Evolutionary conservation across 2,113 vertebrate species (phyloP).

Genomic region (Garra rufa): DNA sequence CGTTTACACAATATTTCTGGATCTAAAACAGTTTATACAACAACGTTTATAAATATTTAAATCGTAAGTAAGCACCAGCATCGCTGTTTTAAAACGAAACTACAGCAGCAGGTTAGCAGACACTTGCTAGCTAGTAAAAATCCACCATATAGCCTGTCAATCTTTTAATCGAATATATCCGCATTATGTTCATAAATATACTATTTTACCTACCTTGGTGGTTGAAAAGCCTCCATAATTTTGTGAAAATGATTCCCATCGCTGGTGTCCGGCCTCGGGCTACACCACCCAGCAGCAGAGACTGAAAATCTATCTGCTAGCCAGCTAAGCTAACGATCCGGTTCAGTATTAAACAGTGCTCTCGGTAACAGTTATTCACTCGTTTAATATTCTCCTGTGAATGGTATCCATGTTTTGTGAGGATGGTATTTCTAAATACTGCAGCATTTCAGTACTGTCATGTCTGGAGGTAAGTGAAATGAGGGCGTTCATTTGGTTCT

Average conservation of each 20-base stretch:
- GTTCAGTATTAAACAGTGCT: constrained; percentile 15
- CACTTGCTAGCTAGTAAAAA: constrained; percentile 17
- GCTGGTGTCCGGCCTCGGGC: constrained; percentile 64
- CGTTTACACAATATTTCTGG: neutral
- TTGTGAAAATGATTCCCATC: constrained; percentile 95
- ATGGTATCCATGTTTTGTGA: constrained; percentile 27
- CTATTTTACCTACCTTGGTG: constrained; percentile 85
- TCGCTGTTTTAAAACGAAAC: constrained; percentile 4
- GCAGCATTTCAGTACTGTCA: constrained; percentile 40
- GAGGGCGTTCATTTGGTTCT: constrained; percentile 26
- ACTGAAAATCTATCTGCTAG: constrained; percentile 38
- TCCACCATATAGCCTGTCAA: neutral
- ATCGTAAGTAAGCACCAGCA: neutral
- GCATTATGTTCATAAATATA: neutral
- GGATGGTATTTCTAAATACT: constrained; percentile 15
- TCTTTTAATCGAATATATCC: neutral
- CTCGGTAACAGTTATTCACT: constrained; percentile 26
- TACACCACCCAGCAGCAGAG: constrained; percentile 44
- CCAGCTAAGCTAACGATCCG: constrained; percentile 26
- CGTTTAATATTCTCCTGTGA: constrained; percentile 17
- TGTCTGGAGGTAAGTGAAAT: neutral
- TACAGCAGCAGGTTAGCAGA: constrained; percentile 21
- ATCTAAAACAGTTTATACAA: neutral
- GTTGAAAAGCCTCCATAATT: constrained; percentile 97
- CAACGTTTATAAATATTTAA: neutral